A percentile compares a stretch with the other conserved stretches of the same genome.
Conservation (phyloP, 2,113 vertebrate genomes). For the Procavia capensis region DNA sequence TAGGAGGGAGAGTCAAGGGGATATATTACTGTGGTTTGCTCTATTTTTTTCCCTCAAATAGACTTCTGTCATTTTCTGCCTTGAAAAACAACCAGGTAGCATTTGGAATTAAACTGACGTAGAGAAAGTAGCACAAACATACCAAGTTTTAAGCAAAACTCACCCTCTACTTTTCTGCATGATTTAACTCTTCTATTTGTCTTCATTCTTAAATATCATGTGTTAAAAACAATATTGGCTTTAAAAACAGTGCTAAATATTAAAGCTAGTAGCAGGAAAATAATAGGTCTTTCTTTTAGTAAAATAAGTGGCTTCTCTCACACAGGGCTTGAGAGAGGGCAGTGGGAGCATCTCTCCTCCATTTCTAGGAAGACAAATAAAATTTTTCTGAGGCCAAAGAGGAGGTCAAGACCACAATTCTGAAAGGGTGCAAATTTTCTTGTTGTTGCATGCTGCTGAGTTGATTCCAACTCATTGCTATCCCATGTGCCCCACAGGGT, state of each 20-base stretch:
- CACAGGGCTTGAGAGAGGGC: not conserved
- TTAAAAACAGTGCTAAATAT: not conserved
- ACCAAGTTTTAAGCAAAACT: constrained; percentile 5
- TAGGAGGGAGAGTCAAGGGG: not conserved
- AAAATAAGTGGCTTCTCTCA: not conserved
- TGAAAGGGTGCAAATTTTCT: not conserved
- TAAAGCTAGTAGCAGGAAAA: not conserved
- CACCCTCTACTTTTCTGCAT: not conserved
- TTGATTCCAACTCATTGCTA: not conserved
- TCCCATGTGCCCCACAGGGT: not conserved
- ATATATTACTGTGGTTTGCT: not conserved
- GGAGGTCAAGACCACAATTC: not conserved
- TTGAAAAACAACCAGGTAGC: constrained; percentile 29
- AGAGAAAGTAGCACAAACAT: not conserved
- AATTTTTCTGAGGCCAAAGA: not conserved
- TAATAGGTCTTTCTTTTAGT: not conserved
- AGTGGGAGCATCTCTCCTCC: not conserved
- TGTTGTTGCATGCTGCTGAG: too few relatives aligned
- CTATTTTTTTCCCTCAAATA: not conserved
- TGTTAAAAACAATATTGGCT: not conserved
- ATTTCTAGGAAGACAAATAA: not conserved
- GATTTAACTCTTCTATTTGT: constrained; percentile 39
- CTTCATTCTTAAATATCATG: not conserved
- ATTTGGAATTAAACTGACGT: constrained; percentile 4
- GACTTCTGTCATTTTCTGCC: not conserved